Percentiles rank a stretch among this genome's conserved stretches.
These are phyloP conservation scores for Coenonympha arcania DNA, from an alignment of 2,888 invertebrate genomes.

Conservation along the genomic window DNA sequence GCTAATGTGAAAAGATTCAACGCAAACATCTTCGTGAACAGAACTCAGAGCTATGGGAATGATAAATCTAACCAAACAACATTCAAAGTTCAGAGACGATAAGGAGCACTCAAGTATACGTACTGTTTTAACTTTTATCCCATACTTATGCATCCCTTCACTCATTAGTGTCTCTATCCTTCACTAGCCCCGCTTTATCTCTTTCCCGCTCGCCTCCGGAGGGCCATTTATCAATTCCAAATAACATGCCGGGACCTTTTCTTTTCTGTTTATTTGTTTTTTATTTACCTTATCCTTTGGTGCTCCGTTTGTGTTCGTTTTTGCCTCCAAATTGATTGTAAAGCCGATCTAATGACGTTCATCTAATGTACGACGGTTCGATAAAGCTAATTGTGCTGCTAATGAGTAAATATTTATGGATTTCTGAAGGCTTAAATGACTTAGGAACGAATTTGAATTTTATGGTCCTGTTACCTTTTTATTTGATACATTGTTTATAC, in stretches of 20 bases:
- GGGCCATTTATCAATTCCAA: conserved; percentile 74
- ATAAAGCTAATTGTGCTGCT: conserved; percentile 59
- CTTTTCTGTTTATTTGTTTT: conserved; percentile 68
- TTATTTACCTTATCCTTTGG: conserved; percentile 68
- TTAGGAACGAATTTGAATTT: not conserved
- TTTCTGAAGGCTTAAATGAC: conserved; percentile 1
- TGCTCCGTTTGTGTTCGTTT: conserved; percentile 57
- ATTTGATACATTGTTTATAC: no score
- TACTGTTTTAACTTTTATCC: conserved; percentile 54
- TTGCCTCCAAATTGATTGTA: conserved; percentile 70
- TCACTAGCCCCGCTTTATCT: conserved; percentile 54
- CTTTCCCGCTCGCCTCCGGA: conserved; percentile 59
- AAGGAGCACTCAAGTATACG: conserved; percentile 65
- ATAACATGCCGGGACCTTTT: conserved; percentile 72
- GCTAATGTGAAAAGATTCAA: conserved; percentile 30
- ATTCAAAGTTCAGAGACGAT: conserved; percentile 41
- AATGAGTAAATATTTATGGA: conserved; percentile 42
- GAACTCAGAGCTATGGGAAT: conserved; percentile 30
- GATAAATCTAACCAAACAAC: conserved; percentile 38
- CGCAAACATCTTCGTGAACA: conserved; percentile 22
- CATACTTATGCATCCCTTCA: conserved; percentile 50
- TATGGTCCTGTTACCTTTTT: not conserved
- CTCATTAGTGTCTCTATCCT: conserved; percentile 62
- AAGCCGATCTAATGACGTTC: conserved; percentile 63
- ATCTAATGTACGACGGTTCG: conserved; percentile 60